A percentile compares a stretch with the other conserved stretches of the same genome.
These are phyloP conservation scores for Phrynocephalus forsythii DNA, from an alignment of 2,797 vertebrate species.

Conservation along the genomic window DNA sequence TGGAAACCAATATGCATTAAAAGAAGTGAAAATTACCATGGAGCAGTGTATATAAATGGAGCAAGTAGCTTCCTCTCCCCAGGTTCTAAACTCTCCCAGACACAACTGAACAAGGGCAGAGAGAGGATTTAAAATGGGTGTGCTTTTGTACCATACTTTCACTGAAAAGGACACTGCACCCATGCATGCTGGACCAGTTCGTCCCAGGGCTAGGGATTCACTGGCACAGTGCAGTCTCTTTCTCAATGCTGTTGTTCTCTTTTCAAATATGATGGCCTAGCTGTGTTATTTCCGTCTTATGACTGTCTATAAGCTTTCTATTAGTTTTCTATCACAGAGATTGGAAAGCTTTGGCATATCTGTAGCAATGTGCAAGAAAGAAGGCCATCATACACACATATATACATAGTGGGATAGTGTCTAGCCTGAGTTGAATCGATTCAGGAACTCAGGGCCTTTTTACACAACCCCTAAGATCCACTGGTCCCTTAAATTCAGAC, in stretches of 20 bases:
- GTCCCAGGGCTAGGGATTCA: not conserved
- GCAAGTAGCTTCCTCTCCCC: not conserved
- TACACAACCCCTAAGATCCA: too few species aligned
- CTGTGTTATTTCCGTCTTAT: not conserved
- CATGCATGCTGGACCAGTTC: not conserved
- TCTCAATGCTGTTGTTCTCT: not conserved
- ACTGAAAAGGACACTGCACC: not conserved
- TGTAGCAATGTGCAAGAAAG: not conserved
- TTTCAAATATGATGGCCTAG: not conserved
- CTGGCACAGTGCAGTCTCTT: not conserved
- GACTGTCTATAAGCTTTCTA: not conserved
- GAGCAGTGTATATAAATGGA: conserved; percentile 29
- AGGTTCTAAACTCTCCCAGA: not conserved
- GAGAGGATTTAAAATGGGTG: not conserved
- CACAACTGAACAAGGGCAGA: not conserved
- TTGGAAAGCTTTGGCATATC: not conserved
- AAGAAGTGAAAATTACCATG: conserved; percentile 45
- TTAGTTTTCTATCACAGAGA: not conserved
- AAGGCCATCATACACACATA: not conserved
- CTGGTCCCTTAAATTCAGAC: too few species aligned
- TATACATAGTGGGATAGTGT: not conserved
- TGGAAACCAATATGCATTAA: conserved; percentile 14
- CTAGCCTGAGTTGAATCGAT: not conserved
- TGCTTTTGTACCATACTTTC: not conserved
- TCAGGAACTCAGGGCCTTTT: not conserved